Base-by-base conservation (phyloP, 2,797 vertebrate genomes). In the Alfaro cultratus region DNA sequence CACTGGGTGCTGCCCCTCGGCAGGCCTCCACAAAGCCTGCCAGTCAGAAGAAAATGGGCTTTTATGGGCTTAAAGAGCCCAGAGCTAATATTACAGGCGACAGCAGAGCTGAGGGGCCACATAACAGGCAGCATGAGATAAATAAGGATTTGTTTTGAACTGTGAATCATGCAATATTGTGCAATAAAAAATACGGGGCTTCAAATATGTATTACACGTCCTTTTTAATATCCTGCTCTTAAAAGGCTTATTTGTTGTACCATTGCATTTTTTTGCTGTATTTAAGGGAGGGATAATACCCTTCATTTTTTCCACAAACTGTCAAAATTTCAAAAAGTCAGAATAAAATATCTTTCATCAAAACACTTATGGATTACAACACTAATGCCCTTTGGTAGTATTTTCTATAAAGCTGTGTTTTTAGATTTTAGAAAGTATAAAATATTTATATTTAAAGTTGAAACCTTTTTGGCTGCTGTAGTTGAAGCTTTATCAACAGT, bases 171-270 rank as follows among this genome's bases (percentile, higher is more conserved):
- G 79, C 79, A 81, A 77, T 53, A 74, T 77, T 21, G 41, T 73
- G 36, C 57, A 77, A 81, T 77, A 47, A 67, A 67, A 70, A 73
- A 77, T 77, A 39, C 41, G 16, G 18, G 49, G 36, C 68, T 51
- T 73, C 57, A 79, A 81, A 81, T 77, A 62, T 31, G 46, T 41
- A 64, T 53, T 73, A 75, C 64, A 73, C 43, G 41, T 81, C 46
- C 31, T 43, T 71, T 75, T 85, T 78, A 81, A 85, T 83, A 81
- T 80, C 53, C 60, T 83, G 67, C 41, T 85, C 75, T 79, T 82
- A 57, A 67, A 53, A 83, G 53, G 55, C 34, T 75, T 78, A 86
- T 89, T 75, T 73, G 23, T 77, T 43, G 47, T 46, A 55, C 18
- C 18, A 34, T 75, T 85, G 60, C 43, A 76, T 36, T 84, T 89